Evolutionary conservation across 1,140 invertebrate species (phyloP).

Genomic region (Drosophila gunungcola): DNA sequence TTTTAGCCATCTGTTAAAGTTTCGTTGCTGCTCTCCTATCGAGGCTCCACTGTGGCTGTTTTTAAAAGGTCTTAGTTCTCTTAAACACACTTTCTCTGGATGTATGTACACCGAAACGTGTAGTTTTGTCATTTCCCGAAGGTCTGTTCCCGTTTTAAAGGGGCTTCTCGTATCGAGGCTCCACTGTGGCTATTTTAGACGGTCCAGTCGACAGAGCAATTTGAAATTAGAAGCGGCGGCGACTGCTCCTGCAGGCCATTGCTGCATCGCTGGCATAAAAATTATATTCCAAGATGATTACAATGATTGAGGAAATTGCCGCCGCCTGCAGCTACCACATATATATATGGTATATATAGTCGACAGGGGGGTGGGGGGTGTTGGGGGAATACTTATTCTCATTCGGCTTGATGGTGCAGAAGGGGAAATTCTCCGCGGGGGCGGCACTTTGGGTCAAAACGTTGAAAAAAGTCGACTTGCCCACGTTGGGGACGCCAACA

Average conservation of each 20-base stretch:
- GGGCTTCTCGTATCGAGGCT: neutral
- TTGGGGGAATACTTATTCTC: slow-evolving; percentile 96
- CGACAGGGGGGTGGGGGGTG: neutral
- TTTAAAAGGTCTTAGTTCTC: too few relatives aligned
- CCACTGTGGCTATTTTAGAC: slow-evolving; percentile 44
- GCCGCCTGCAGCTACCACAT: slow-evolving; percentile 23
- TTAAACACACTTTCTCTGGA: too few relatives aligned
- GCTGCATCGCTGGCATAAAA: slow-evolving; percentile 41
- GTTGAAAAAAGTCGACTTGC: slow-evolving; percentile 99
- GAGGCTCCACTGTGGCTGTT: slow-evolving; percentile 23
- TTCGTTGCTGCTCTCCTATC: too few relatives aligned
- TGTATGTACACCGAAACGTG: too few relatives aligned
- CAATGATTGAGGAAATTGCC: slow-evolving; percentile 61
- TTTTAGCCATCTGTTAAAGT: too few relatives aligned
- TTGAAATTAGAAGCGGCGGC: slow-evolving; percentile 54
- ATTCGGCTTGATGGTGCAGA: slow-evolving; percentile 99
- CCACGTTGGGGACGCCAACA: slow-evolving; percentile 96
- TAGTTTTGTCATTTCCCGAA: too few relatives aligned
- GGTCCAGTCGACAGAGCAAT: slow-evolving; percentile 48
- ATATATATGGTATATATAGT: slow-evolving; percentile 27
- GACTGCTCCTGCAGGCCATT: slow-evolving; percentile 41
- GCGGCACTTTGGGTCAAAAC: slow-evolving; percentile 98
- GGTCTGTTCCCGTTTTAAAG: neutral
- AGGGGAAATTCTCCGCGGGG: slow-evolving; percentile 99
- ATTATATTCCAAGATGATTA: slow-evolving; percentile 56